phyloP scores from a whole-genome alignment of 2,797 vertebrate species.

The Muscicapa comitata region DNA sequence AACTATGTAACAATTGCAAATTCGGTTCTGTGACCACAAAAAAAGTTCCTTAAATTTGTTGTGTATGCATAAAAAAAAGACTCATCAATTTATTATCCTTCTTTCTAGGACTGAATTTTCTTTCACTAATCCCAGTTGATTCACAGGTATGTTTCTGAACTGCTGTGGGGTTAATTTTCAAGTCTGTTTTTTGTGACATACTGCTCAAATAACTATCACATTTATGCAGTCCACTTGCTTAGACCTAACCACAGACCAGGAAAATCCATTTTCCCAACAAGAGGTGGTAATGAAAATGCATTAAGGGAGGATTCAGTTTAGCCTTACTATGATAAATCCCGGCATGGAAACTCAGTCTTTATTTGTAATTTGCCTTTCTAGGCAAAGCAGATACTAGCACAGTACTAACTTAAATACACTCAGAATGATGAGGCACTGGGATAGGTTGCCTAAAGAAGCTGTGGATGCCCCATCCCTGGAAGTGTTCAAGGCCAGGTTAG shows the following conservation, averaged over 20 bases:
- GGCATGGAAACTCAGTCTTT: not conserved
- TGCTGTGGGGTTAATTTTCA: conserved; percentile 20
- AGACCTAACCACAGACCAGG: not conserved
- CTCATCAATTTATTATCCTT: conserved; percentile 27
- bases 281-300: no score
- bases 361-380: not conserved
- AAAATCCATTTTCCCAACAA: not conserved
- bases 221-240: not conserved
- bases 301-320: not conserved
- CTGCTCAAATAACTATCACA: not conserved
- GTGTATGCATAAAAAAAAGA: not conserved
- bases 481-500: not conserved
- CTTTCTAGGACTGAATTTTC: conserved; percentile 90
- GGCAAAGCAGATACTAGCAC: rapidly evolving
- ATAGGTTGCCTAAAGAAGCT: not conserved
- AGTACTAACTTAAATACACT: no score
- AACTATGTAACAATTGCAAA: conserved; percentile 1
- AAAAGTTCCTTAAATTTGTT: conserved; percentile 44
- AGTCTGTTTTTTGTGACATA: not conserved
- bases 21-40: conserved; percentile 4
- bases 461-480: not conserved
- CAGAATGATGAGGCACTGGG: not conserved
- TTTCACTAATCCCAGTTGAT: conserved; percentile 93
- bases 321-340: rapidly evolving
- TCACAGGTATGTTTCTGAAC: conserved; percentile 84